Evolutionary conservation across 2,113 vertebrate species (phyloP), one percentile per base, ranked within the genome.

Genomic region (Rostratula benghalensis): DNA sequence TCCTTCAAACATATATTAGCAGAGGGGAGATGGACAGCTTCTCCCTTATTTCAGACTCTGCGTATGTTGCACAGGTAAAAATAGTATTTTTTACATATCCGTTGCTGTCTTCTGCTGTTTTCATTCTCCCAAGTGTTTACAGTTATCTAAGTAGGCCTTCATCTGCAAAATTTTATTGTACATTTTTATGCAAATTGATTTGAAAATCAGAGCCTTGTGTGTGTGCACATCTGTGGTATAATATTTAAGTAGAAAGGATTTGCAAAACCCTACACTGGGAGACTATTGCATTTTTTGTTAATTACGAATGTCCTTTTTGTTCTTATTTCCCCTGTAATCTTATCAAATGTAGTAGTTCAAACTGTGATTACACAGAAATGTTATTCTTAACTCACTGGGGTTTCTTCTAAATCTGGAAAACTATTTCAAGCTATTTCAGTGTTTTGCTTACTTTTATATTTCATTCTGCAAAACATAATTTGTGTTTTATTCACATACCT

Each of bases 31-130:
- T 99, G 93, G 99, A 99, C 97, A 99, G 98, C 96, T 99, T 99
- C 98, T 99, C 99, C 4, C 99, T 99, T 86, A 99, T 99, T 97
- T 99, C 99, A 8, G 99, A 99, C 97, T 98, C 99, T 88, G 99
- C 99, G 0, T 99, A 99, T 68, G 99, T 99, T 94, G 99, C 99
- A 12, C 99, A 99, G 99, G 99, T 99, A 95, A 98, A 97, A 93
- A 19, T 31, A 51, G 11, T 45, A 31, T 10, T 60, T 90, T 92
- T 39, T 83, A 22, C 4, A 0, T 90, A 23, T 76, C 73, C 81
- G 6, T 57, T 97, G 21, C 28, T 65, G 37, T 53, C 16, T 70
- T 85, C 64, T 94, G 30, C 27, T 73, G 23, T 41, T 83, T 74
- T 81, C 59, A 6, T 91, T 91, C 48, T 85, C 79, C 46, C 37